These are phyloP conservation scores for Oscheius onirici DNA, from an alignment of 2,888 invertebrate species.

Conservation along the genomic window DNA sequence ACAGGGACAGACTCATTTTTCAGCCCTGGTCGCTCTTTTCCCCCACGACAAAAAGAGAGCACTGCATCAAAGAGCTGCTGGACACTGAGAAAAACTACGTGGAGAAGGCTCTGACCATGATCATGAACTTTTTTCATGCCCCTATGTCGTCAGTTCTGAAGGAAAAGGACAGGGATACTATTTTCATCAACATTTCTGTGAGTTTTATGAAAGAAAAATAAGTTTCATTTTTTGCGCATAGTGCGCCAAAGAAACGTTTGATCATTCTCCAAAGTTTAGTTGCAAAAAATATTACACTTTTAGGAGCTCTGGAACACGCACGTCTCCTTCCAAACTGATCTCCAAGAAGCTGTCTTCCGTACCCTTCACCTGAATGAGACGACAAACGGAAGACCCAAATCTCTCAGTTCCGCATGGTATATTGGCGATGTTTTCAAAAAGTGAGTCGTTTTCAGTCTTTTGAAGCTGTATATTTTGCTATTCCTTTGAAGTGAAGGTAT, in stretches of 20 bases:
- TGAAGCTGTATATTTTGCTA: too few relatives aligned
- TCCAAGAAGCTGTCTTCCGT: conserved; percentile 56
- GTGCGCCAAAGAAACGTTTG: background rate
- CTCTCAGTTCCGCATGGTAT: conserved; percentile 37
- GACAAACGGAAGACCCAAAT: conserved; percentile 38
- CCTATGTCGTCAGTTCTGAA: conserved; percentile 79
- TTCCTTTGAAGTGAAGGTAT: too few relatives aligned
- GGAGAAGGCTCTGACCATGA: conserved; percentile 81
- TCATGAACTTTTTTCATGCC: conserved; percentile 72
- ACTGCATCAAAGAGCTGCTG: conserved; percentile 82
- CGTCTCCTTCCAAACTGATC: conserved; percentile 46
- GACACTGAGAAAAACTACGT: conserved; percentile 97
- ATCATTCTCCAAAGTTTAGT: background rate
- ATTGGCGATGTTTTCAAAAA: conserved; percentile 86
- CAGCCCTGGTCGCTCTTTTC: conserved; percentile 54
- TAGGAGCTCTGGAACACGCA: conserved; percentile 51
- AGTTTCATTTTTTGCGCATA: too few relatives aligned
- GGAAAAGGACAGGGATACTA: conserved; percentile 79
- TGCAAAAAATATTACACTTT: conserved; percentile 18
- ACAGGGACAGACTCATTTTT: conserved; percentile 16
- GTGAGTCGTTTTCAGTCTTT: conserved; percentile 37
- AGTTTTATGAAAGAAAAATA: conserved; percentile 13
- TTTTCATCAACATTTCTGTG: conserved; percentile 91
- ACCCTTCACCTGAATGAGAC: conserved; percentile 41
- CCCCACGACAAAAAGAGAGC: conserved; percentile 85